Percentiles rank a stretch among this genome's conserved stretches.
phyloP scores from a whole-genome alignment of 2,113 vertebrate species.

The Semnornis frantzii region DNA sequence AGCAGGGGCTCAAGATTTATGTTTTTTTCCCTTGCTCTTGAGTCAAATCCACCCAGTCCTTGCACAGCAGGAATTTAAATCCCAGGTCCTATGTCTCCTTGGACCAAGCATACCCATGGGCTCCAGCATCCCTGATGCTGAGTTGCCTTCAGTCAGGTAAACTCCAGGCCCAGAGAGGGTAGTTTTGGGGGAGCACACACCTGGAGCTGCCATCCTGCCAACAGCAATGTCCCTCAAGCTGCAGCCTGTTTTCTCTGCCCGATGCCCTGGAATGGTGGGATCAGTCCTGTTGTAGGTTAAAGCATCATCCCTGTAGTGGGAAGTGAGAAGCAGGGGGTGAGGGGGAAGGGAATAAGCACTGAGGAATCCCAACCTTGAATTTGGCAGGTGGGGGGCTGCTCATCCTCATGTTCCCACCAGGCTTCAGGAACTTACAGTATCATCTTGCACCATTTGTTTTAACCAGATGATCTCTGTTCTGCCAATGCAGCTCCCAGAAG shows the following conservation, averaged over 20 bases:
- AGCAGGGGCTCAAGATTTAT: slow-evolving; percentile 5
- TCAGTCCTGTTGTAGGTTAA: background rate
- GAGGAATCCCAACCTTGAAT: background rate
- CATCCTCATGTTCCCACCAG: accelerated
- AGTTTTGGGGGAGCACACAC: background rate
- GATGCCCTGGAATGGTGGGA: accelerated
- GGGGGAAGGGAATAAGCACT: background rate
- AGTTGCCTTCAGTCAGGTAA: background rate
- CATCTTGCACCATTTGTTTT: background rate
- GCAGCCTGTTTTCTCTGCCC: accelerated
- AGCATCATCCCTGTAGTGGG: accelerated
- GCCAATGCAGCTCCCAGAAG: accelerated
- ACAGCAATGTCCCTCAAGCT: background rate
- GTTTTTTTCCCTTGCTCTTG: background rate
- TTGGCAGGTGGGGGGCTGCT: background rate
- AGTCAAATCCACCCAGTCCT: background rate
- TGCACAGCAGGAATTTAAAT: slow-evolving; percentile 35
- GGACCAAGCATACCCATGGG: accelerated
- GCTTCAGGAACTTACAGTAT: background rate
- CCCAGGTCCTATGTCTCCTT: background rate
- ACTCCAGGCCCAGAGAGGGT: accelerated
- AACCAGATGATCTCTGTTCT: background rate
- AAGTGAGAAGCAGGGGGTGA: background rate
- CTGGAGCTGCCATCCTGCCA: background rate
- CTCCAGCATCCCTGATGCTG: background rate